A percentile compares a stretch with the other conserved stretches of the same genome.
Conservation (phyloP, 2,888 invertebrate genomes). For the Acholoe squamosa region DNA sequence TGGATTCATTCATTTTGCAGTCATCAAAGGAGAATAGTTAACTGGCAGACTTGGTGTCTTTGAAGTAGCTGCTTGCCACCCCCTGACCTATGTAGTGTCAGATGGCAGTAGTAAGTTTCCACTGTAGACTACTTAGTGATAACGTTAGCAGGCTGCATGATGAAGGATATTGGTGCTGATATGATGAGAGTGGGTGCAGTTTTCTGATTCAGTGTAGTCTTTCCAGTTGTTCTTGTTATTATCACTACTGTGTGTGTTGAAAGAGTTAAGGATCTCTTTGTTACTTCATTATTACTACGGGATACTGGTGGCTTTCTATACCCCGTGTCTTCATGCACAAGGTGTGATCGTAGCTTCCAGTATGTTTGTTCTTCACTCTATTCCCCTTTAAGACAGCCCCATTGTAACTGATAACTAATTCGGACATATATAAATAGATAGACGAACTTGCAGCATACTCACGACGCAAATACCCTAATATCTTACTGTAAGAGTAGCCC, state of each 20-base stretch:
- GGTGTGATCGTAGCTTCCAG: conserved; percentile 24
- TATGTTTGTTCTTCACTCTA: neutral
- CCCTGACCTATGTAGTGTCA: too few species aligned
- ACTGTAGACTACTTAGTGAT: neutral
- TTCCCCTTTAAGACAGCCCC: neutral
- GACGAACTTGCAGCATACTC: neutral
- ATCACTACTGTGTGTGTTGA: neutral
- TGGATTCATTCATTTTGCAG: neutral
- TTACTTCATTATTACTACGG: conserved; percentile 21
- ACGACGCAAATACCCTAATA: neutral
- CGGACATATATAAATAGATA: neutral
- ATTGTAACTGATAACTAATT: neutral
- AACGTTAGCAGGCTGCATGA: neutral
- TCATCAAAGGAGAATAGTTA: neutral
- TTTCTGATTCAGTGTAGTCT: conserved; percentile 24
- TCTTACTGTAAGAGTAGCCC: neutral
- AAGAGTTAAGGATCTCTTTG: conserved; percentile 7
- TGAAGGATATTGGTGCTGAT: conserved; percentile 7
- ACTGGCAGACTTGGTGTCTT: neutral
- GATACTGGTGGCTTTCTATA: conserved; percentile 19
- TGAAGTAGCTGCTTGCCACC: too few species aligned
- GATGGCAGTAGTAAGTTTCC: too few species aligned
- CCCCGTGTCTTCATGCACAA: neutral
- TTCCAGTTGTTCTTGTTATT: conserved; percentile 27
- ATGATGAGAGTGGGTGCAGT: neutral